Base-by-base conservation (phyloP, 2,888 invertebrate genomes). In the Anorthoa munda region DNA sequence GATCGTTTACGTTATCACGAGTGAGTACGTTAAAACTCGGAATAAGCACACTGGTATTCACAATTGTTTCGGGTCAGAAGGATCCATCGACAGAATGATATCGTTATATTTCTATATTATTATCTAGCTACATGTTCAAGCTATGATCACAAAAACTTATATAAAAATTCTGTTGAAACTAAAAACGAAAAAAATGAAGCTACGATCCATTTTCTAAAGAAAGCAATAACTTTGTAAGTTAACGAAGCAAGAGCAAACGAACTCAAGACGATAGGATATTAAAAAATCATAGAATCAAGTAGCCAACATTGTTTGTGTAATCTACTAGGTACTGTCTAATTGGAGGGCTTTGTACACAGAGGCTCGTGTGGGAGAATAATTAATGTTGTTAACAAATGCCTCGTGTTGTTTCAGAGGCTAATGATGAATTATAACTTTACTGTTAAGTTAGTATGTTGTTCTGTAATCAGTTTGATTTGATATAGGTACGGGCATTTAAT, bases 321-420 rank as follows among this genome's bases (percentile, higher is more conserved):
- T 82, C 65, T 71, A 69, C 69, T 65, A 72, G 79, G 79, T 61
- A 72, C 67, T 71, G 74, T 83, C 79, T 86, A 85, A 86, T 84
- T 82, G 81, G 75, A 85, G 51, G 59, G 75, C 76, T 75, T 69
- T 69, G 70, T 70, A 68, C 60, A 77, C 63, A 74, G 66, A 73
- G 63, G 59, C 79, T 77, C 63, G 60, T 79, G 74, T 81, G 55
- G 78, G 72, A 66, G 79, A 79, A 85, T 86, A 79, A 87, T 84
- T 86, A 81, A 85, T 85, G 76, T 79, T 75, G 77, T 78, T 79
- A 79, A 86, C 72, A 81, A 82, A 81, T 79, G 72, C 74, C 66
- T 64, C 56, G 56, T 72, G 71, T 66, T 75, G 76, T 74, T 80
- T 72, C 76, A 79, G 79, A 77, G 66, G 72, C 66, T 77, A 73